Percentiles rank a stretch among this genome's conserved stretches.
Conservation (phyloP, 2,113 vertebrate genomes). For the Microtus oregoni region DNA sequence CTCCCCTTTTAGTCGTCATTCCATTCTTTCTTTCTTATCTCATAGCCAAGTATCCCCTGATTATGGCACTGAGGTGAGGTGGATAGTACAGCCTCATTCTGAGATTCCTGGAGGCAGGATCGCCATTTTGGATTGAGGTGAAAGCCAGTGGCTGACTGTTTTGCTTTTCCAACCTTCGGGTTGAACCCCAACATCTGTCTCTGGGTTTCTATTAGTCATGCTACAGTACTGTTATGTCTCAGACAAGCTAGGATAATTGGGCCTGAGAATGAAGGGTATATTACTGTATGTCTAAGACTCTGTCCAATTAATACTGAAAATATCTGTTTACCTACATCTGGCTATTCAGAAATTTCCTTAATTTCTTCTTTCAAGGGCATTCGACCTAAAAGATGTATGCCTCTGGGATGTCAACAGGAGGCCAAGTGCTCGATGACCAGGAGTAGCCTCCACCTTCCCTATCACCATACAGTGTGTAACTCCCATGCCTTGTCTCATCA, state of each 20-base stretch:
- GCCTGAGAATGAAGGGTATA: not conserved
- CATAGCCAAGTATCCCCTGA: too few species aligned
- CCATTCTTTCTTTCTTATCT: not conserved
- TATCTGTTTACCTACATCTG: not conserved
- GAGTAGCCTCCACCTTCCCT: not conserved
- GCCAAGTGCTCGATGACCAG: not conserved
- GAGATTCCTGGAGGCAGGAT: too few species aligned
- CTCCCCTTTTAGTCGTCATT: not conserved
- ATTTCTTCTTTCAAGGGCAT: not conserved
- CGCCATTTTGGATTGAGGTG: too few species aligned
- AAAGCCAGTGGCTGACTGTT: too few species aligned
- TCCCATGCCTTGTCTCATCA: not conserved
- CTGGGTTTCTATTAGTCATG: too few species aligned
- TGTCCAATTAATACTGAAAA: not conserved
- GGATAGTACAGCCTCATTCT: too few species aligned
- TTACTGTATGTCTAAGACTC: not conserved
- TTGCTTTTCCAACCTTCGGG: too few species aligned
- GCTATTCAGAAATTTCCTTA: not conserved
- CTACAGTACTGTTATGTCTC: too few species aligned
- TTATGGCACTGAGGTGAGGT: not conserved
- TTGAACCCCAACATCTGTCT: too few species aligned
- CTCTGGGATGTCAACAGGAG: not conserved
- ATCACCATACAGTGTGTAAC: rapidly evolving
- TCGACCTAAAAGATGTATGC: not conserved
- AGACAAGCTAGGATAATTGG: not conserved